These are phyloP conservation scores for Nycteola revayana DNA, from an alignment of 2,888 invertebrate genomes.

Conservation along the genomic window DNA sequence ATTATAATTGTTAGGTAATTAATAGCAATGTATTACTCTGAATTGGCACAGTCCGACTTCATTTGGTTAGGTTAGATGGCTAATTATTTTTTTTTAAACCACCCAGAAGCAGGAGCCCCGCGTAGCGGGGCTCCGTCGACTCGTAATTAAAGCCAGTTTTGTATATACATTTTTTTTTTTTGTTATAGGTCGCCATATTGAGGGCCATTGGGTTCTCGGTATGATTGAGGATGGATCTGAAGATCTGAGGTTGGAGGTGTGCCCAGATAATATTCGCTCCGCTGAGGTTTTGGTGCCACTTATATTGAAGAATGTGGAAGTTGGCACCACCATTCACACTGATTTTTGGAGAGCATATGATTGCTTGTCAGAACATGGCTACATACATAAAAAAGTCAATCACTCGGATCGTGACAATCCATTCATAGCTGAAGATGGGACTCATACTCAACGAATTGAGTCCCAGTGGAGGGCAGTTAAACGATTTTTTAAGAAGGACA, in stretches of 20 bases:
- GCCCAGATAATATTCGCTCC: conserved; percentile 26
- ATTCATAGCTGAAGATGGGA: conserved; percentile 27
- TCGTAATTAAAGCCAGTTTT: no score
- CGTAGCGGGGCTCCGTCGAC: no score
- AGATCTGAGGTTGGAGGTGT: conserved; percentile 33
- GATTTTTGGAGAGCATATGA: conserved; percentile 27
- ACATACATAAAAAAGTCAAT: conserved; percentile 24
- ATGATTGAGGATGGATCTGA: conserved; percentile 32
- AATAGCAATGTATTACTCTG: no score
- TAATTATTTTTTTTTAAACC: no score
- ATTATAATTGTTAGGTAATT: no score
- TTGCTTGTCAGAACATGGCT: conserved; percentile 17
- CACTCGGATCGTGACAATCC: conserved; percentile 6
- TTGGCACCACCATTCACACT: conserved; percentile 23
- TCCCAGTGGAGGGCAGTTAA: conserved; percentile 22
- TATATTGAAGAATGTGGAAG: conserved; percentile 28
- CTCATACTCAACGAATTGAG: conserved; percentile 3
- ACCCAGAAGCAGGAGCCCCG: no score
- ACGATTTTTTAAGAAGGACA: conserved; percentile 8
- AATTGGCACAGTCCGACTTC: no score
- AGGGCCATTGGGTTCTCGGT: conserved; percentile 27
- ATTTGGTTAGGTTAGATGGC: no score
- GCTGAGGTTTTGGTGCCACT: conserved; percentile 29
- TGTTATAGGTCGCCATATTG: background rate
- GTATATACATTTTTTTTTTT: no score